phyloP scores from a whole-genome alignment of 2,113 vertebrate genomes.

The Lycaon pictus region DNA sequence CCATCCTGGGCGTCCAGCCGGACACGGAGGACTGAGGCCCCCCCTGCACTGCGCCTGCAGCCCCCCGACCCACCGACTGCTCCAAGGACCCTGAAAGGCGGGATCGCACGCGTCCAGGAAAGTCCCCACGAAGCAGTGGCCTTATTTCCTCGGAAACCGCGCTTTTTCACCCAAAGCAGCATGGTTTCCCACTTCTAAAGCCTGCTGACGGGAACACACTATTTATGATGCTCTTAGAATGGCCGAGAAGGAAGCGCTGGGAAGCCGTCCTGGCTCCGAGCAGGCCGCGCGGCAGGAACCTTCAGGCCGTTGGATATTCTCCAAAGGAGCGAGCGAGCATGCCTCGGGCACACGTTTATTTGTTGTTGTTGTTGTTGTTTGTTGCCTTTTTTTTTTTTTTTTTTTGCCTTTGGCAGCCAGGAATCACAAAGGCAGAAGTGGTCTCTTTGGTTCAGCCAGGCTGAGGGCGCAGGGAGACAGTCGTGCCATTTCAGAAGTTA shows the following conservation, averaged over 20 bases:
- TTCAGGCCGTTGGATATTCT: neutral
- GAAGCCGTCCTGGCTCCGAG: neutral
- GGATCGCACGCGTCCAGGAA: conserved; percentile 19
- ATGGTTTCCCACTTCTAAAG: neutral
- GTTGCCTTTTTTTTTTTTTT: neutral
- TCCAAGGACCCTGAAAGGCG: conserved; percentile 70
- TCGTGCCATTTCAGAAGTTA: conserved; percentile 81
- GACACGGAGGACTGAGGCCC: conserved; percentile 93
- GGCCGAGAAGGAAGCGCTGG: conserved; percentile 23
- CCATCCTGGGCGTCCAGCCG: conserved; percentile 93
- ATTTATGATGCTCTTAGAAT: fast-evolving
- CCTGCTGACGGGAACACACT: neutral
- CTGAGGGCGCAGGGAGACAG: conserved; percentile 57
- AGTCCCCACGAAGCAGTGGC: conserved; percentile 72
- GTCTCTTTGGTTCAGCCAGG: neutral
- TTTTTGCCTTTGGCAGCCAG: conserved; percentile 63
- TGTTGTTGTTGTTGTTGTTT: no score
- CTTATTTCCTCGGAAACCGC: conserved; percentile 67
- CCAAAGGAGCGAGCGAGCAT: neutral
- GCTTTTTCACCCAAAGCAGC: conserved; percentile 12
- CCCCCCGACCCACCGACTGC: neutral
- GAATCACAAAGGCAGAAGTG: conserved; percentile 61
- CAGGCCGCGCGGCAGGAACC: fast-evolving
- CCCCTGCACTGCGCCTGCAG: neutral
- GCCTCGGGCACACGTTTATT: conserved; percentile 45